phyloP scores from a whole-genome alignment of 2,888 invertebrate species.

The Sturmia bella region DNA sequence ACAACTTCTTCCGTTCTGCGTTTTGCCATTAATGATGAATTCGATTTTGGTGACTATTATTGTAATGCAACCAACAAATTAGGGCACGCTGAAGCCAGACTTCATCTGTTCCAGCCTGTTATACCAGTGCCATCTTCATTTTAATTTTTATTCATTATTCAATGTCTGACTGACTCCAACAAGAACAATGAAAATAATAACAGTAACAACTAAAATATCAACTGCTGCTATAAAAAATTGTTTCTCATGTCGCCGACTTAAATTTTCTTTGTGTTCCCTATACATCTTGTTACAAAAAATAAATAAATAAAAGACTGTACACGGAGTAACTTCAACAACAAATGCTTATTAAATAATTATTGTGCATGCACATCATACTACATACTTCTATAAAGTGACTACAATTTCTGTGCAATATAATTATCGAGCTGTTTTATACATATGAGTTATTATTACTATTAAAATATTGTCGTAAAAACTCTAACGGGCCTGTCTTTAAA shows the following conservation, averaged over 20 bases:
- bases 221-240: constrained; percentile 23
- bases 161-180: constrained; percentile 62
- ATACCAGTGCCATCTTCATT: constrained; percentile 77
- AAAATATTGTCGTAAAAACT: neutral
- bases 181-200: constrained; percentile 52
- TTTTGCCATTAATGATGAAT: constrained; percentile 76
- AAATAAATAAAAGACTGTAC: constrained; percentile 21
- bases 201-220: constrained; percentile 32
- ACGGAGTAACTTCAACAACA: neutral
- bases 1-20: constrained; percentile 80
- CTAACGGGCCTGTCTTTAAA: neutral
- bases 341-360: too few species aligned
- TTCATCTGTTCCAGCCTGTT: constrained; percentile 79
- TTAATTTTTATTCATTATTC: constrained; percentile 64
- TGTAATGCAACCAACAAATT: constrained; percentile 81
- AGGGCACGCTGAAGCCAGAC: constrained; percentile 79
- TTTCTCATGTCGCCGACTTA: constrained; percentile 59
- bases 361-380: too few species aligned
- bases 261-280: constrained; percentile 44
- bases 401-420: too few species aligned
- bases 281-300: neutral
- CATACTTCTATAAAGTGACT: too few species aligned
- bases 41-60: constrained; percentile 80
- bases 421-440: too few species aligned
- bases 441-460: too few species aligned